These are phyloP conservation scores for Noturus placidus DNA, from an alignment of 2,113 vertebrate species.

Conservation along the genomic window DNA sequence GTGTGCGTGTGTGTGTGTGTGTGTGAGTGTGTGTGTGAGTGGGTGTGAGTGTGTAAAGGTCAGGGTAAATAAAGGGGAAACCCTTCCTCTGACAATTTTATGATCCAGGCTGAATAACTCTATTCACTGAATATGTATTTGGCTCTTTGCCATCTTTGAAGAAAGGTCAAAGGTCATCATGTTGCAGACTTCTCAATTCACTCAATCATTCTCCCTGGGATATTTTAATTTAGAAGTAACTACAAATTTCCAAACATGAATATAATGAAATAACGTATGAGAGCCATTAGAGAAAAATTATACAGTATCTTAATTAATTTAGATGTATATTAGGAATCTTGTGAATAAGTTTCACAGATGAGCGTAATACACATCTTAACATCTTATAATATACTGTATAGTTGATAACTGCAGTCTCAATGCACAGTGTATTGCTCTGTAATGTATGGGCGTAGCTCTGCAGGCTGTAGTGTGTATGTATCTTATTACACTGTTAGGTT, in stretches of 20 bases:
- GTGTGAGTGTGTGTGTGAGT: too few relatives aligned
- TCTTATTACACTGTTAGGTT: background rate
- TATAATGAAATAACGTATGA: background rate
- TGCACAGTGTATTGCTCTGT: too few relatives aligned
- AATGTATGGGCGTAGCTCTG: background rate
- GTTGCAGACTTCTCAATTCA: too few relatives aligned
- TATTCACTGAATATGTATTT: background rate
- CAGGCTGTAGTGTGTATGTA: too few relatives aligned
- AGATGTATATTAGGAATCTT: background rate
- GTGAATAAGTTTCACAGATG: background rate
- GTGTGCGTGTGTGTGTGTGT: background rate
- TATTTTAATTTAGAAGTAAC: background rate
- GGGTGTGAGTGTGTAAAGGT: background rate
- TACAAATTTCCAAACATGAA: too few relatives aligned
- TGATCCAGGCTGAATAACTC: too few relatives aligned
- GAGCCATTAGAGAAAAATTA: too few relatives aligned
- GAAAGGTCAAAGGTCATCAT: constrained; percentile 12
- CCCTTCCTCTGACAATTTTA: background rate
- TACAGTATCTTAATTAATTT: background rate
- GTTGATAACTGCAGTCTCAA: too few relatives aligned
- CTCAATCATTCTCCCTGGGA: background rate
- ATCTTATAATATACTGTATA: background rate
- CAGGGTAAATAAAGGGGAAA: background rate
- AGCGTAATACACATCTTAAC: background rate
- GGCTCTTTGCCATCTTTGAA: background rate